Evolutionary conservation across 2,113 vertebrate genomes (phyloP).

Genomic region (Scortum barcoo): DNA sequence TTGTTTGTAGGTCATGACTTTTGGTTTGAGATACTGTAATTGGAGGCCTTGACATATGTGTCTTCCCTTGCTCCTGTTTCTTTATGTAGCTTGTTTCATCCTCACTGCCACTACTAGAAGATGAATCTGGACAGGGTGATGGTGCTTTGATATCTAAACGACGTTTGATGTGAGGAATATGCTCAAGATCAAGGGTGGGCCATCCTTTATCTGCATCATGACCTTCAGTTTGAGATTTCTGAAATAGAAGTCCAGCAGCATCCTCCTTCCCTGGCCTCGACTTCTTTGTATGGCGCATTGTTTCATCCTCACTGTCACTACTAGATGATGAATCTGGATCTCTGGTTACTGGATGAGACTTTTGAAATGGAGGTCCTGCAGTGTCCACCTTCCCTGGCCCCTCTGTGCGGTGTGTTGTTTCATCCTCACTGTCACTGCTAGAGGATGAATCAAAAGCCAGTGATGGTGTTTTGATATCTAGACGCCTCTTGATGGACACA

Average conservation of each 20-base stretch:
- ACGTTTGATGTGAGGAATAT: background rate
- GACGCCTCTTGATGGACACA: conserved; percentile 6
- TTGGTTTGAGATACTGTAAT: background rate
- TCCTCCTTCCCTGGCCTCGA: background rate
- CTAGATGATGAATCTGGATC: background rate
- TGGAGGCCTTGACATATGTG: background rate
- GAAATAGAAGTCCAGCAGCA: background rate
- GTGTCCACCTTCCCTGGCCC: no score
- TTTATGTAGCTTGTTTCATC: conserved; percentile 13
- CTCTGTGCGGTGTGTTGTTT: background rate
- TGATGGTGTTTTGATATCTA: background rate
- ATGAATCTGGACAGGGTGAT: conserved; percentile 10
- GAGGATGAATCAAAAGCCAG: conserved; percentile 11
- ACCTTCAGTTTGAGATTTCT: background rate
- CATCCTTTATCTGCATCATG: background rate
- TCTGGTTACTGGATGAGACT: no score
- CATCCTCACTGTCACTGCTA: conserved; percentile 39
- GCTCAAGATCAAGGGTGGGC: conserved; percentile 13
- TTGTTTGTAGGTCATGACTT: background rate
- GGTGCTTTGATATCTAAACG: conserved; percentile 41
- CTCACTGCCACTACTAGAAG: conserved; percentile 43
- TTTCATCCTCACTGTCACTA: conserved; percentile 40
- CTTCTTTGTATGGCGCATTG: background rate
- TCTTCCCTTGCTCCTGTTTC: background rate
- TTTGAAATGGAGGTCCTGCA: background rate